Evolutionary conservation across 2,888 invertebrate species (phyloP).

Genomic region (Gibbula magus): DNA sequence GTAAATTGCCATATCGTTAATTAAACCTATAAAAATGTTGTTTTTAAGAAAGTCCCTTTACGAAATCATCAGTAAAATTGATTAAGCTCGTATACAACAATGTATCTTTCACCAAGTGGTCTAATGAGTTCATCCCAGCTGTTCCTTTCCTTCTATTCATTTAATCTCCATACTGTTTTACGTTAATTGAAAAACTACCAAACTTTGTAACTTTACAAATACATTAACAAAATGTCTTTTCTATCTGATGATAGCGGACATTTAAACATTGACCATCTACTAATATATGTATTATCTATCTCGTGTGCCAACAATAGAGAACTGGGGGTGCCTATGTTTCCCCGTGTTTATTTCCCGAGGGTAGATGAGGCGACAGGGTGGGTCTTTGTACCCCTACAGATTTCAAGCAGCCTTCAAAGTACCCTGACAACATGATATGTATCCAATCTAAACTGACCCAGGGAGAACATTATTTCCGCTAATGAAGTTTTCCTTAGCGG

Average conservation of each 20-base stretch:
- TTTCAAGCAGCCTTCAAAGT: background rate
- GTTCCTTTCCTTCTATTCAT: no score
- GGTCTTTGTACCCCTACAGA: background rate
- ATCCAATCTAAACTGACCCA: slow-evolving; percentile 16
- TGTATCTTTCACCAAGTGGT: no score
- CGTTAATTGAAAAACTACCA: no score
- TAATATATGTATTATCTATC: background rate
- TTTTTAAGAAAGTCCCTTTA: no score
- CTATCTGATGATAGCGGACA: background rate
- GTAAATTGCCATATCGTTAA: no score
- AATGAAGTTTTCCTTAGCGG: slow-evolving; percentile 24
- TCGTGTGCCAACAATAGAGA: background rate
- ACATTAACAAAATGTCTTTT: background rate
- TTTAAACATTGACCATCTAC: background rate
- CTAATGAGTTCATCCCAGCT: no score
- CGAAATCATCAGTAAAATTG: no score
- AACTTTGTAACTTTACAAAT: background rate
- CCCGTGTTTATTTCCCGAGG: background rate
- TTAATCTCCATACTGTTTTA: no score
- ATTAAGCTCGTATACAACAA: no score
- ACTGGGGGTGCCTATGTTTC: background rate
- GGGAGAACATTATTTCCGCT: slow-evolving; percentile 7
- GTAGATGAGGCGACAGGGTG: background rate
- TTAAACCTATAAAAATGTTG: no score
- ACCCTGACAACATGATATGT: background rate